phyloP scores from a whole-genome alignment of 2,113 vertebrate species.

The Vanacampus margaritifer region DNA sequence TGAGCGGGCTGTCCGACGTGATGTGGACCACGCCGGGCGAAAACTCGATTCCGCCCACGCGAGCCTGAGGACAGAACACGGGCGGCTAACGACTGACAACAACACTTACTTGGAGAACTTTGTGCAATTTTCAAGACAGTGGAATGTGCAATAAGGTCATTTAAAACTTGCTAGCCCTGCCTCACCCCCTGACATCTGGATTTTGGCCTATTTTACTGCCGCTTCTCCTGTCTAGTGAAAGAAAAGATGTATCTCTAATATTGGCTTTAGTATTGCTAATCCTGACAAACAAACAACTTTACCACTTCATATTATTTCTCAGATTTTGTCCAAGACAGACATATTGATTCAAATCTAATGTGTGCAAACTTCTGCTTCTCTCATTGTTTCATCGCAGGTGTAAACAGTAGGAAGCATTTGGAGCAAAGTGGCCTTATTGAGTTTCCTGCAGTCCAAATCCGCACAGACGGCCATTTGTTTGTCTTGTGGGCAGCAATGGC shows the following conservation, averaged over 20 bases:
- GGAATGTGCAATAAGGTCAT: not conserved
- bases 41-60: slow-evolving; percentile 93
- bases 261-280: too few relatives aligned
- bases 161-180: not conserved
- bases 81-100: not conserved
- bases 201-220: not conserved
- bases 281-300: not conserved
- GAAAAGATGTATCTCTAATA: not conserved
- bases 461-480: slow-evolving; percentile 61
- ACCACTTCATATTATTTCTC: not conserved
- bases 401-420: slow-evolving; percentile 40
- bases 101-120: not conserved
- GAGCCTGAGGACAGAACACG: slow-evolving; percentile 72
- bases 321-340: slow-evolving; percentile 16
- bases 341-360: slow-evolving; percentile 27
- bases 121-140: not conserved
- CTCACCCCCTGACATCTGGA: not conserved
- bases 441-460: slow-evolving; percentile 56
- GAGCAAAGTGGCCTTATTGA: slow-evolving; percentile 62
- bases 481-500: slow-evolving; percentile 56
- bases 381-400: slow-evolving; percentile 49
- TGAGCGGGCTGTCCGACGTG: slow-evolving; percentile 93
- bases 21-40: slow-evolving; percentile 96
- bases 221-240: not conserved
- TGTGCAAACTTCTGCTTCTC: slow-evolving; percentile 37